Evolutionary conservation across 2,797 vertebrate species (phyloP), one percentile per base, ranked within the genome.

Genomic region (Brachyrhaphis roseni): DNA sequence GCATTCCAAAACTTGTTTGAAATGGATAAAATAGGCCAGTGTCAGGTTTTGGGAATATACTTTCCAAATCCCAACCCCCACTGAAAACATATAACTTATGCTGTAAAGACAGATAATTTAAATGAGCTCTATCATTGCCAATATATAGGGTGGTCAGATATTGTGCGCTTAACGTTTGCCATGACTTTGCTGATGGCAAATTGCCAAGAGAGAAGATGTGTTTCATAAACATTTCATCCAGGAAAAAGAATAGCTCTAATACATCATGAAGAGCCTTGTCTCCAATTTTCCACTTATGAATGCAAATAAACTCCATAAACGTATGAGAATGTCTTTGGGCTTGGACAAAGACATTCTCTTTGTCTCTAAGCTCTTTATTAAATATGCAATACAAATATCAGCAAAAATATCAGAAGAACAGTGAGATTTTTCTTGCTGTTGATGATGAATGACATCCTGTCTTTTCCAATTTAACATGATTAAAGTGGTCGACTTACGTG

Each of bases 381-480:
- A 74, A 43, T 49, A 68, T 53, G 3, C 8, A 8, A 23, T 51
- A 51, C 20, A 51, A 51, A 51, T 51, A 51, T 77, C 28, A 26
- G 75, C 59, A 6, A 53, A 86, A 88, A 82, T 86, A 81, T 59
- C 78, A 82, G 41, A 83, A 83, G 83, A 84, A 85, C 74, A 84
- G 75, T 55, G 74, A 88, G 80, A 86, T 85, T 43, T 49, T 12
- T 72, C 75, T 83, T 75, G 55, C 82, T 70, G 59, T 79, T 86
- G 74, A 87, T 36, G 86, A 87, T 78, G 75, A 80, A 87, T 78
- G 75, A 80, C 83, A 72, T 79, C 75, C 76, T 7, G 74, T 41
- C 87, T 89, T 80, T 84, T 83, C 83, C 39, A 79, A 49, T 80
- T 71, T 82, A 81, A 85, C 55, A 41, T 64, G 78, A 89, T 82